These are phyloP conservation scores for Trissolcus japonicus DNA, from an alignment of 2,888 invertebrate genomes.

Conservation along the genomic window DNA sequence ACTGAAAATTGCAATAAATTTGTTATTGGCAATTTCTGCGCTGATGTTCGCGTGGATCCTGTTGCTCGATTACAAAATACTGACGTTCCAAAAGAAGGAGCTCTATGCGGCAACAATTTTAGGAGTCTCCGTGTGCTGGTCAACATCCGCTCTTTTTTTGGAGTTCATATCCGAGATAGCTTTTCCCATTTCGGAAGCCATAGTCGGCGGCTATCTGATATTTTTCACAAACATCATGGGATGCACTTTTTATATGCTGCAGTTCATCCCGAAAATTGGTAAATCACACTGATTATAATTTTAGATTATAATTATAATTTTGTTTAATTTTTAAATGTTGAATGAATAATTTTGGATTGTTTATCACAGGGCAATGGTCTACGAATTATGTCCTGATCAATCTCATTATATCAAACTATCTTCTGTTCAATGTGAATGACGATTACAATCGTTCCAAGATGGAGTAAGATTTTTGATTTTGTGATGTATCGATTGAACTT, in stretches of 20 bases:
- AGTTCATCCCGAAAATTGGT: conserved; percentile 62
- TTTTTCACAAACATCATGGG: conserved; percentile 63
- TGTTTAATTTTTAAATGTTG: background rate
- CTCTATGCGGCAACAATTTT: conserved; percentile 64
- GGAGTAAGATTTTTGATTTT: conserved; percentile 17
- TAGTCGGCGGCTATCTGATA: conserved; percentile 70
- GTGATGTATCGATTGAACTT: background rate
- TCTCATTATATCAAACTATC: conserved; percentile 12
- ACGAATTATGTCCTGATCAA: conserved; percentile 18
- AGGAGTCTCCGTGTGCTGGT: conserved; percentile 67
- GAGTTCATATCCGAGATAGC: conserved; percentile 69
- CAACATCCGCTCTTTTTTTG: conserved; percentile 67
- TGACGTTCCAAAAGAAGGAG: conserved; percentile 62
- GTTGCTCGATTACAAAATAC: conserved; percentile 60
- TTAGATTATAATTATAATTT: background rate
- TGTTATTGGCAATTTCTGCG: conserved; percentile 60
- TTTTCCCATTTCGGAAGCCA: conserved; percentile 68
- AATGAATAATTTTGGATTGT: background rate
- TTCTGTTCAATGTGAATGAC: conserved; percentile 16
- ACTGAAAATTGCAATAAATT: conserved; percentile 61
- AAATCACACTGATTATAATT: conserved; percentile 9
- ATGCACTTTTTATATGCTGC: conserved; percentile 60
- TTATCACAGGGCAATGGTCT: conserved; percentile 8
- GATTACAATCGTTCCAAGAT: conserved; percentile 28
- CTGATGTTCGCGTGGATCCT: conserved; percentile 67